Evolutionary conservation across 2,888 invertebrate species (phyloP).

Genomic region (Drosophila kuntzei): DNA sequence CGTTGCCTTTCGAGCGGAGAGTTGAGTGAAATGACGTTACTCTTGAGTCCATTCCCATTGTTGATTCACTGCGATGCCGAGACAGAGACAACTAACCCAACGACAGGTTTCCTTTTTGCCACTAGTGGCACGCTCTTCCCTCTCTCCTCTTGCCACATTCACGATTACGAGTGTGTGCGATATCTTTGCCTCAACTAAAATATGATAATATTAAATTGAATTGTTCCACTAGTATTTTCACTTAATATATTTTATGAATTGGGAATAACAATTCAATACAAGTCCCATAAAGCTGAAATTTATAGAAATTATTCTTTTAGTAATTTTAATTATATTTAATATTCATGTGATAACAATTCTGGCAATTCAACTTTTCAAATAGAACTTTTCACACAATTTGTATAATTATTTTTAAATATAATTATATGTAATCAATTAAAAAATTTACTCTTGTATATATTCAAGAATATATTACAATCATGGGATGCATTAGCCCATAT

Average conservation of each 20-base stretch:
- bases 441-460: too few relatives aligned
- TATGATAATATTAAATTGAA: not conserved
- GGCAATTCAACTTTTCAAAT: too few relatives aligned
- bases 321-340: too few relatives aligned
- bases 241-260: not conserved
- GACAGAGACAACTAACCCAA: conserved; percentile 18
- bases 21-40: conserved; percentile 41
- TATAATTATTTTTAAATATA: too few relatives aligned
- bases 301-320: too few relatives aligned
- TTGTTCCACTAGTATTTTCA: not conserved
- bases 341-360: too few relatives aligned
- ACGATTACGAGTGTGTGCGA: not conserved
- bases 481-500: too few relatives aligned
- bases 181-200: not conserved
- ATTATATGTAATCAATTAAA: too few relatives aligned
- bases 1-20: conserved; percentile 35
- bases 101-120: conserved; percentile 23
- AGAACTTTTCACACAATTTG: too few relatives aligned
- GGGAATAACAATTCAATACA: too few relatives aligned
- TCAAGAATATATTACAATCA: too few relatives aligned
- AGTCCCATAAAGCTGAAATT: too few relatives aligned
- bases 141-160: not conserved
- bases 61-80: conserved; percentile 5
- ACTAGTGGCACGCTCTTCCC: not conserved
- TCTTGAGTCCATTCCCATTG: conserved; percentile 30